These are phyloP conservation scores for Sminthurinus aureus DNA, from an alignment of 2,888 invertebrate species.

Conservation along the genomic window DNA sequence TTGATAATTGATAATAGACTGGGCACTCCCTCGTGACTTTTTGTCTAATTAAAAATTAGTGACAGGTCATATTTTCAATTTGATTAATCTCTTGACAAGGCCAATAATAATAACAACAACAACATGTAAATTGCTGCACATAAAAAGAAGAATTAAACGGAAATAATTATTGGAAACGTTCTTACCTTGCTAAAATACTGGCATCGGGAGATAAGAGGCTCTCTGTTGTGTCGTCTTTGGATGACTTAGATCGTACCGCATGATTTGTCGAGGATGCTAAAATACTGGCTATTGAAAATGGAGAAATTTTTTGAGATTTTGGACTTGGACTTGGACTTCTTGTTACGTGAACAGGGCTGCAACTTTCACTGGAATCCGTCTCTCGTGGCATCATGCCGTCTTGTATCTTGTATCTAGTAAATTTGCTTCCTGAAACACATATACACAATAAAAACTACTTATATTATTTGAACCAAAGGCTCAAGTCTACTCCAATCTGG, in stretches of 20 bases:
- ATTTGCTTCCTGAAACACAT: background rate
- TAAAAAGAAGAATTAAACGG: background rate
- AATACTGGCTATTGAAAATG: conserved; percentile 60
- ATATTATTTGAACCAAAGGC: background rate
- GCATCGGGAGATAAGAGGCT: conserved; percentile 57
- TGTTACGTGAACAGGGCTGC: conserved; percentile 59
- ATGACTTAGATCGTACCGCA: conserved; percentile 37
- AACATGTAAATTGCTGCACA: background rate
- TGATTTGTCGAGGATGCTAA: conserved; percentile 57
- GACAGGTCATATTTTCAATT: background rate
- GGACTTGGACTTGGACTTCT: conserved; percentile 59
- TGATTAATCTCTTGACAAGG: background rate
- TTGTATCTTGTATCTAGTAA: background rate
- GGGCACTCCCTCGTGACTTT: background rate
- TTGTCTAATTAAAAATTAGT: background rate
- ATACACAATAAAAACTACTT: background rate
- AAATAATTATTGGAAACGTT: background rate
- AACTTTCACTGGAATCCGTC: conserved; percentile 58
- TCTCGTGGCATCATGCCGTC: conserved; percentile 55
- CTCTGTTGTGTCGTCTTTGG: conserved; percentile 54
- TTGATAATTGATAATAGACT: background rate
- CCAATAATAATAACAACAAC: too few species aligned
- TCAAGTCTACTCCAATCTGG: background rate
- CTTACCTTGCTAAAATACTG: conserved; percentile 59
- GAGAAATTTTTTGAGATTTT: conserved; percentile 58